Evolutionary conservation across 1,140 invertebrate species (phyloP).

Genomic region (Dendroctonus valens): DNA sequence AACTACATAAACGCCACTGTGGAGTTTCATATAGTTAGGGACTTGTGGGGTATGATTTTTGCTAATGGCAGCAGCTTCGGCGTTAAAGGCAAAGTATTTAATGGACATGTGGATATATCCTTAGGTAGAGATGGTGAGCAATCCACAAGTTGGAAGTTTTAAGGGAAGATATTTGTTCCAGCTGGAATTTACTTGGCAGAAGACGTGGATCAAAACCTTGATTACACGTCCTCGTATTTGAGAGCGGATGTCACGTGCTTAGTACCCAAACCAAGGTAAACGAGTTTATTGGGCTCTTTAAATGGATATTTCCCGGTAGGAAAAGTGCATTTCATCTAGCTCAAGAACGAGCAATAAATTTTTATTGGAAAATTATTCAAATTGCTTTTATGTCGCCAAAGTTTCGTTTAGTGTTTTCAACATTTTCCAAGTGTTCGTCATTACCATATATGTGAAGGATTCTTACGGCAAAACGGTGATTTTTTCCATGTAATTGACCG

Average conservation of each 20-base stretch:
- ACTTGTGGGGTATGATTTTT: conserved; percentile 59
- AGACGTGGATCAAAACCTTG: conserved; percentile 55
- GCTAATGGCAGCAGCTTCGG: conserved; percentile 59
- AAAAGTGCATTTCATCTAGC: too few species aligned
- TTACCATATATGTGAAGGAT: too few species aligned
- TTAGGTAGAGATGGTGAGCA: conserved; percentile 43
- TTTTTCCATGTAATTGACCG: too few species aligned
- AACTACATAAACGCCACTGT: conserved; percentile 6
- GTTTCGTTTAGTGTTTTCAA: too few species aligned
- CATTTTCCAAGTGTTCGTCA: too few species aligned
- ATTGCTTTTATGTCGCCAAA: too few species aligned
- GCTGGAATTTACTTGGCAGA: conserved; percentile 60
- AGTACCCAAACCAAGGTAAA: conserved; percentile 56
- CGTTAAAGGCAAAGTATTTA: conserved; percentile 55
- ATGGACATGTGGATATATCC: conserved; percentile 57
- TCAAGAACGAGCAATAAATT: too few species aligned
- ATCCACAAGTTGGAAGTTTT: conserved; percentile 1
- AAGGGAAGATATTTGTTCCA: conserved; percentile 41
- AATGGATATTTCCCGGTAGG: too few species aligned
- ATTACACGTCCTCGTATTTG: conserved; percentile 55
- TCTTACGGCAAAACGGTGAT: too few species aligned
- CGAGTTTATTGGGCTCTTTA: background rate
- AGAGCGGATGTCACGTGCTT: conserved; percentile 59
- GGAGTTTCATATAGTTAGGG: conserved; percentile 8
- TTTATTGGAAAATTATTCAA: too few species aligned